phyloP scores from a whole-genome alignment of 2,113 vertebrate genomes.

The Anguilla rostrata region DNA sequence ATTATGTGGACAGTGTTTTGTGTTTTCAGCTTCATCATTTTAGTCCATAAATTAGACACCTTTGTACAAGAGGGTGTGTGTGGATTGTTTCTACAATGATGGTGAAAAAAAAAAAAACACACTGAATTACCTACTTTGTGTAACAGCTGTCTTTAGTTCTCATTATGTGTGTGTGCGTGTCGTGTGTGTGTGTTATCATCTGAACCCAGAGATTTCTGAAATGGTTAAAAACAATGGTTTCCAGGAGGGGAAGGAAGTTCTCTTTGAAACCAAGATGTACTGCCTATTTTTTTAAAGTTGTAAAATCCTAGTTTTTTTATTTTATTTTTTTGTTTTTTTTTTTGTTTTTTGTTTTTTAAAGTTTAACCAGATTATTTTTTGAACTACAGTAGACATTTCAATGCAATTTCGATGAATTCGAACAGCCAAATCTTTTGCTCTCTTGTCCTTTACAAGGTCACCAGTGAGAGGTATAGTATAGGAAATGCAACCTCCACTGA shows the following conservation, averaged over 20 bases:
- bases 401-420: neutral
- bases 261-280: constrained; percentile 3
- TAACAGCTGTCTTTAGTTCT: neutral
- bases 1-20: neutral
- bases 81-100: neutral
- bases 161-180: neutral
- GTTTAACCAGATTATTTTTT: constrained; percentile 21
- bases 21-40: neutral
- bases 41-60: neutral
- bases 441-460: neutral
- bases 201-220: neutral
- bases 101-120: neutral
- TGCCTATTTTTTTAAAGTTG: constrained; percentile 19
- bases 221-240: neutral
- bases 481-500: neutral
- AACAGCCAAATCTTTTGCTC: neutral
- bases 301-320: constrained; percentile 13
- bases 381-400: neutral
- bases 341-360: neutral
- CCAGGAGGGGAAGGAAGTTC: neutral
- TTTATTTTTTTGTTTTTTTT: constrained; percentile 9
- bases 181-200: neutral
- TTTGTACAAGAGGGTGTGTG: neutral
- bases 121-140: neutral
- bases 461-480: neutral